phyloP scores from a whole-genome alignment of 2,888 invertebrate genomes.

The Agriotes lineatus region DNA sequence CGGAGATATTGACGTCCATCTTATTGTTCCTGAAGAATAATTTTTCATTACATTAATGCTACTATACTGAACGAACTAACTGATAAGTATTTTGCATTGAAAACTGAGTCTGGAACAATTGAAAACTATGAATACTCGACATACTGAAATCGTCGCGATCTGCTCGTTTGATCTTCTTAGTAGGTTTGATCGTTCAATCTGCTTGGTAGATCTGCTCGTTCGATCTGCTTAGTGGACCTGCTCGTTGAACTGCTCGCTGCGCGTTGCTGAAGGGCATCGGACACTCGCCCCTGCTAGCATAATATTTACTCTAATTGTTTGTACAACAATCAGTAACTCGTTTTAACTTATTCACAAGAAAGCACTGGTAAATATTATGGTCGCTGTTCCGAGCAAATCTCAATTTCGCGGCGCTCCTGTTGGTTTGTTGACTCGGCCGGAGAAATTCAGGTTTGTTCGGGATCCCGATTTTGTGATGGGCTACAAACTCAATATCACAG shows the following conservation, averaged over 20 bases:
- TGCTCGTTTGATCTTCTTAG: too few relatives aligned
- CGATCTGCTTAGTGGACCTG: too few relatives aligned
- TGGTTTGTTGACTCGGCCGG: slow-evolving; percentile 44
- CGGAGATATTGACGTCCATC: too few relatives aligned
- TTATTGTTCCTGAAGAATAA: too few relatives aligned
- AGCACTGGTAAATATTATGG: slow-evolving; percentile 51
- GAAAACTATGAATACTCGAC: too few relatives aligned
- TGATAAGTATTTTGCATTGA: too few relatives aligned
- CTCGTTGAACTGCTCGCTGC: too few relatives aligned
- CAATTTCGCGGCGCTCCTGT: slow-evolving; percentile 46
- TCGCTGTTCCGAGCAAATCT: slow-evolving; percentile 53
- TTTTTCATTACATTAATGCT: slow-evolving; percentile 17
- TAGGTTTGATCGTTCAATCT: too few relatives aligned
- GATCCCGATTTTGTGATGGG: slow-evolving; percentile 51
- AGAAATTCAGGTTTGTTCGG: slow-evolving; percentile 53
- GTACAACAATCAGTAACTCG: slow-evolving; percentile 31
- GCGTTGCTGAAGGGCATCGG: slow-evolving; percentile 37
- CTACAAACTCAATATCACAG: slow-evolving; percentile 53
- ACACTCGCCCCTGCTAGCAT: slow-evolving; percentile 33
- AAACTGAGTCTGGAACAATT: too few relatives aligned
- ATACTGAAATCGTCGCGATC: too few relatives aligned
- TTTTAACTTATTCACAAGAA: slow-evolving; percentile 32
- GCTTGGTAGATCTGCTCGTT: too few relatives aligned
- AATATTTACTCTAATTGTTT: slow-evolving; percentile 42
- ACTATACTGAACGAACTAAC: too few relatives aligned